Percentiles rank a stretch among this genome's conserved stretches.
phyloP scores from a whole-genome alignment of 2,888 invertebrate genomes.

The Deilephila elpenor region DNA sequence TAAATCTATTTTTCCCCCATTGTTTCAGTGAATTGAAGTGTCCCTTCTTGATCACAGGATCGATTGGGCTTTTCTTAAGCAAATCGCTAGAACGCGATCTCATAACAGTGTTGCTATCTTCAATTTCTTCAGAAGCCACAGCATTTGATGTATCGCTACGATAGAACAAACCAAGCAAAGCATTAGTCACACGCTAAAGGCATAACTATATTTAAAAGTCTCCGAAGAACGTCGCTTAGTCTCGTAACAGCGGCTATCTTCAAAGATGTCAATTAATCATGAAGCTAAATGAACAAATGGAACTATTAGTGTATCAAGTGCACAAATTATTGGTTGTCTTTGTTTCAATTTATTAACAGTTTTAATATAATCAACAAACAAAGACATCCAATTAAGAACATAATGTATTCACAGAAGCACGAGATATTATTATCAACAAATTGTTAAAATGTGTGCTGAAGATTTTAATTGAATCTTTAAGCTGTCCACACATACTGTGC shows the following conservation, averaged over 20 bases:
- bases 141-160: slow-evolving; percentile 83
- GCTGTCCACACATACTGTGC: slow-evolving; percentile 79
- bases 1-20: slow-evolving; percentile 92
- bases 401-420: slow-evolving; percentile 82
- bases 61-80: slow-evolving; percentile 88
- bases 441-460: slow-evolving; percentile 78
- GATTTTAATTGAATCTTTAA: slow-evolving; percentile 68
- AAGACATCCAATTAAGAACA: slow-evolving; percentile 76
- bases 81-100: slow-evolving; percentile 91
- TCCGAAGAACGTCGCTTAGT: slow-evolving; percentile 73
- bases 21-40: slow-evolving; percentile 93
- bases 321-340: slow-evolving; percentile 74
- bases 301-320: slow-evolving; percentile 82
- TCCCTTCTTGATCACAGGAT: slow-evolving; percentile 82
- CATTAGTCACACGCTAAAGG: slow-evolving; percentile 85
- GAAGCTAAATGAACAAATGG: slow-evolving; percentile 80
- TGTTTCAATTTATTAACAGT: slow-evolving; percentile 55
- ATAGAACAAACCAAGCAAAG: slow-evolving; percentile 85
- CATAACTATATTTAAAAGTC: slow-evolving; percentile 71
- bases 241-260: slow-evolving; percentile 74
- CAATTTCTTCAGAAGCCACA: slow-evolving; percentile 81
- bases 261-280: slow-evolving; percentile 74
- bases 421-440: slow-evolving; percentile 72
- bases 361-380: slow-evolving; percentile 59
- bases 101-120: slow-evolving; percentile 82